phyloP scores from a whole-genome alignment of 2,113 vertebrate species.

The Grantiella picta region DNA sequence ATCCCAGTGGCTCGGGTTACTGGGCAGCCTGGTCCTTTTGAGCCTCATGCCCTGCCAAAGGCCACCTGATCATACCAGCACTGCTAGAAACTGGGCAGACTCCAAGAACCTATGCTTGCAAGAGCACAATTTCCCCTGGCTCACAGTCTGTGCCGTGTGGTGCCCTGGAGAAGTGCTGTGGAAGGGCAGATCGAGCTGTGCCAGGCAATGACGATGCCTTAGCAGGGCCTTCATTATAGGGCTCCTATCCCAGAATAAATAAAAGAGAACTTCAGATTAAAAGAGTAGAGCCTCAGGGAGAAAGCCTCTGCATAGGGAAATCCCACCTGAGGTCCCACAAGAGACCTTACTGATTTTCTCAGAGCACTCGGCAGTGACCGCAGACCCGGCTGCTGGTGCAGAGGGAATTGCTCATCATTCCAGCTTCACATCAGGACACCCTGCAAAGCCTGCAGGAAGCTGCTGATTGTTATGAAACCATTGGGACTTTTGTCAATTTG shows the following conservation, averaged over 20 bases:
- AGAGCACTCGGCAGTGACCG: background rate
- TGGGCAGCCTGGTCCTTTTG: accelerated
- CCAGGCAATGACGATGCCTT: accelerated
- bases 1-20: background rate
- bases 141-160: accelerated
- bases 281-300: background rate
- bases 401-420: background rate
- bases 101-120: background rate
- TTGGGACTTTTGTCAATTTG: background rate
- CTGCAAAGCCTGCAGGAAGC: background rate
- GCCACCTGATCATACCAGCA: background rate
- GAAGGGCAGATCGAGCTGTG: background rate
- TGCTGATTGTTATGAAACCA: background rate
- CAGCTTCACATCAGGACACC: background rate
- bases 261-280: background rate
- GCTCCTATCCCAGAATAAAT: background rate
- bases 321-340: background rate
- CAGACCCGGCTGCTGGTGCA: accelerated
- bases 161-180: background rate
- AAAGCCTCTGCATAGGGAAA: background rate
- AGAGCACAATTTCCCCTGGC: accelerated
- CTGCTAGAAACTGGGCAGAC: background rate
- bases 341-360: background rate
- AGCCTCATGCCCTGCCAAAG: background rate
- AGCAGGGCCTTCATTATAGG: background rate